phyloP scores from a whole-genome alignment of 2,888 invertebrate genomes.

The Tenthredo scrophulariae region DNA sequence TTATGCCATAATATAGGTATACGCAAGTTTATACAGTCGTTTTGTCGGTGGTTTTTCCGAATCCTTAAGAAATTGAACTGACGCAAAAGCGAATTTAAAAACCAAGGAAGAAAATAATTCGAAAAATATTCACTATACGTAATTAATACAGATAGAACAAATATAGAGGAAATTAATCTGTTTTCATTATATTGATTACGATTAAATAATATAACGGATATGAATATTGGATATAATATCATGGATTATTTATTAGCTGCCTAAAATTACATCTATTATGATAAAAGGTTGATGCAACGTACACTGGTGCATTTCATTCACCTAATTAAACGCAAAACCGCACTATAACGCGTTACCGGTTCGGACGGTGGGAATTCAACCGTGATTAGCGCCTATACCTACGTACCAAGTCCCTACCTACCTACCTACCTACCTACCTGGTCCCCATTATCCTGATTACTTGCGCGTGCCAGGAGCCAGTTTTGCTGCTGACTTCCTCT shows the following conservation, averaged over 20 bases:
- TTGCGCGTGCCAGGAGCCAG: slow-evolving; percentile 50
- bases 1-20: slow-evolving; percentile 5
- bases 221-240: no score
- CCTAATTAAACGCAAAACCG: slow-evolving; percentile 28
- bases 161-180: background rate
- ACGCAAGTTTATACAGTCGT: background rate
- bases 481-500: slow-evolving; percentile 43
- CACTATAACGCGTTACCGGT: background rate
- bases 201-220: background rate
- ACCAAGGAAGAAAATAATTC: no score
- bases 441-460: slow-evolving; percentile 48
- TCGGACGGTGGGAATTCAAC: slow-evolving; percentile 39
- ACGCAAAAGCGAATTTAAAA: no score
- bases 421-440: slow-evolving; percentile 4
- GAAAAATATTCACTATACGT: no score
- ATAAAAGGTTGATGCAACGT: background rate
- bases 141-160: no score
- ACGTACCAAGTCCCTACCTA: background rate
- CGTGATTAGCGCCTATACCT: slow-evolving; percentile 45
- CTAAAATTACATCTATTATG: background rate
- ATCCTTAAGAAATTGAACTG: no score
- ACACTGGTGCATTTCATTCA: slow-evolving; percentile 13
- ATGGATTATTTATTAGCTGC: background rate
- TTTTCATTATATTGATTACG: background rate
- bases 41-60: background rate